phyloP scores from a whole-genome alignment of 2,797 vertebrate genomes.

The Liasis olivaceus region DNA sequence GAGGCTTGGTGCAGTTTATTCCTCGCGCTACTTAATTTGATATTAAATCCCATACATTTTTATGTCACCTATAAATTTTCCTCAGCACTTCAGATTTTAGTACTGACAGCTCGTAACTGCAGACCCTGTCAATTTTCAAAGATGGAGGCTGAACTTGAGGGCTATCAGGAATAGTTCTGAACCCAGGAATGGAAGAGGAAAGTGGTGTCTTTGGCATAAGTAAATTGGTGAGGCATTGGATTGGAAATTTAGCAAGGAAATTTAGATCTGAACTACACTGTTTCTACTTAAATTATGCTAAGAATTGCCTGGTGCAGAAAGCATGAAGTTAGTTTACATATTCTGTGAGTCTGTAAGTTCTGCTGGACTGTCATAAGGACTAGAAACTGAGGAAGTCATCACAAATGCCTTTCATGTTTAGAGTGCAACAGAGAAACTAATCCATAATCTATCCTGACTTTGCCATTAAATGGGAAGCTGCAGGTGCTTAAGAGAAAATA shows the following conservation, averaged over 20 bases:
- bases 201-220: background rate
- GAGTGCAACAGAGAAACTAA: background rate
- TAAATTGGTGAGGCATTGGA: background rate
- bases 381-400: background rate
- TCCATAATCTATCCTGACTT: background rate
- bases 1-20: constrained; percentile 1
- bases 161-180: background rate
- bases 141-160: background rate
- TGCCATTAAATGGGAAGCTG: background rate
- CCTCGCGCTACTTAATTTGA: constrained; percentile 27
- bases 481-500: background rate
- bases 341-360: background rate
- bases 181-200: background rate
- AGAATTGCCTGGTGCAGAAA: background rate
- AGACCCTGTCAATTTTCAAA: background rate
- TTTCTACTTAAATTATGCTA: background rate
- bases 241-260: background rate
- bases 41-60: constrained; percentile 30
- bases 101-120: background rate
- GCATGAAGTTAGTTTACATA: background rate
- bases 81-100: constrained; percentile 23
- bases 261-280: background rate
- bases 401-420: background rate
- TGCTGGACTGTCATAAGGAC: background rate
- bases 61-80: background rate